Conservation (phyloP, 2,797 vertebrate species). For the Loris lydekkerianus region DNA sequence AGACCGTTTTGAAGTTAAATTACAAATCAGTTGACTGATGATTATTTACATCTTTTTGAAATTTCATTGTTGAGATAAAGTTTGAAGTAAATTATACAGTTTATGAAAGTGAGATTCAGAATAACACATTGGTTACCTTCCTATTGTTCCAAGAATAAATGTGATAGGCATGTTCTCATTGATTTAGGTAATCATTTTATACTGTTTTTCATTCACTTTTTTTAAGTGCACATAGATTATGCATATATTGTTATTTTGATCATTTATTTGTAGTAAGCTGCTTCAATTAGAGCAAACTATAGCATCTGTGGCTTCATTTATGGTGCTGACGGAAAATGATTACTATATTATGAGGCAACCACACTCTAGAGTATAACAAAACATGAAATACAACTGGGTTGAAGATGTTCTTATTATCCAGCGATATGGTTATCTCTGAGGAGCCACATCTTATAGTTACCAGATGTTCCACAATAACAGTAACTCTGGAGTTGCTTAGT, state of each 20-base stretch:
- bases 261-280: conserved; percentile 87
- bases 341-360: conserved; percentile 83
- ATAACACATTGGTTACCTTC: neutral
- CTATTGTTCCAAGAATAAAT: neutral
- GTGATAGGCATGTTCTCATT: neutral
- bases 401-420: conserved; percentile 87
- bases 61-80: neutral
- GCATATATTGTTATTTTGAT: conserved; percentile 83
- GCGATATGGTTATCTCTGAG: conserved; percentile 85
- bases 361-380: conserved; percentile 86
- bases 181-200: neutral
- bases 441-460: conserved; percentile 87
- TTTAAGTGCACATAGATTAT: conserved; percentile 71
- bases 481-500: conserved; percentile 85
- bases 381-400: conserved; percentile 85
- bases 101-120: neutral
- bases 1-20: neutral
- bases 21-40: neutral
- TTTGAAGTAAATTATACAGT: neutral
- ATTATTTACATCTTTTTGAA: neutral
- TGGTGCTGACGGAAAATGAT: conserved; percentile 85
- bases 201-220: conserved; percentile 11
- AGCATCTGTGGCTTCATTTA: conserved; percentile 87
- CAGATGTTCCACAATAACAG: conserved; percentile 89
- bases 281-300: conserved; percentile 78